phyloP scores from a whole-genome alignment of 2,113 vertebrate species.

The Ceuthmochares aereus region DNA sequence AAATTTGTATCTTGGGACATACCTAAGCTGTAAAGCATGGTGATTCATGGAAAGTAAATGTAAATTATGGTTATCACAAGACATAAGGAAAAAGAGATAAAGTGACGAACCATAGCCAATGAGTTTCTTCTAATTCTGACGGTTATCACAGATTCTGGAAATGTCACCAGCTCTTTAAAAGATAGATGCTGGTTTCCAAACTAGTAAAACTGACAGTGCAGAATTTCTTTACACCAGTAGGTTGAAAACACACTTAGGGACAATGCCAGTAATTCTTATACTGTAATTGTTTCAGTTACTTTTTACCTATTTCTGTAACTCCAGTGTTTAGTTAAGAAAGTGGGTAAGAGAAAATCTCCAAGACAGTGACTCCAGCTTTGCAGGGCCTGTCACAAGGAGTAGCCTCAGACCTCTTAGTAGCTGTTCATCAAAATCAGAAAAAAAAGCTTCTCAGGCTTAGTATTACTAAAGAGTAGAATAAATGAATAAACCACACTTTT shows the following conservation, averaged over 20 bases:
- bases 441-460: background rate
- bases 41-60: background rate
- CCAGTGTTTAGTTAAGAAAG: background rate
- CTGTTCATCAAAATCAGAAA: background rate
- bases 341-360: background rate
- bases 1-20: background rate
- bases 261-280: background rate
- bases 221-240: background rate
- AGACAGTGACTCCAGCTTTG: background rate
- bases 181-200: background rate
- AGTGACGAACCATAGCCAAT: background rate
- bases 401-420: background rate
- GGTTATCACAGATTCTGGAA: background rate
- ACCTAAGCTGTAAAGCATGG: background rate
- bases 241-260: background rate
- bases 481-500: background rate
- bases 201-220: background rate
- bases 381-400: background rate
- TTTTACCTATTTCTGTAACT: background rate
- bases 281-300: background rate
- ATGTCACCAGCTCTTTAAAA: background rate
- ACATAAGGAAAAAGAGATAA: background rate
- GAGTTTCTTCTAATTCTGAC: background rate
- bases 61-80: background rate
- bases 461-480: background rate